A percentile compares a stretch with the other conserved stretches of the same genome.
Evolutionary conservation across 2,888 invertebrate genomes (phyloP).

Genomic region (Parapristionchus giblindavisi): DNA sequence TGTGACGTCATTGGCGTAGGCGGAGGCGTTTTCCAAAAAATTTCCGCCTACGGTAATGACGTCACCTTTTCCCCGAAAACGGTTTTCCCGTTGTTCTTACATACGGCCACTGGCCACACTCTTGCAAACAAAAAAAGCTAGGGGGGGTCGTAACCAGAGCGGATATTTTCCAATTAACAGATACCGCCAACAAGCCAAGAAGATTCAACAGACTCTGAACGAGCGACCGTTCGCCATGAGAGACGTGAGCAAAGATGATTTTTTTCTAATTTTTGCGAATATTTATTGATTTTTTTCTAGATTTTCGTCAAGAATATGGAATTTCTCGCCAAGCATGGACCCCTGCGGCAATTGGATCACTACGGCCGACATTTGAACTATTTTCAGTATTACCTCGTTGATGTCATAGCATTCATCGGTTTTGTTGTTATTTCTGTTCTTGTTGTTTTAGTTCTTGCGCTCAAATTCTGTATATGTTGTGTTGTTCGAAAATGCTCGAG

Average conservation of each 20-base stretch:
- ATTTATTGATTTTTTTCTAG: too few relatives aligned
- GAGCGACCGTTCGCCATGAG: constrained; percentile 9
- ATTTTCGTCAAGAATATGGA: constrained; percentile 24
- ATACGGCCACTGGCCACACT: too few relatives aligned
- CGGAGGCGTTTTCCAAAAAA: too few relatives aligned
- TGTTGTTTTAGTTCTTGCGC: background rate
- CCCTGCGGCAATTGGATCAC: constrained; percentile 6
- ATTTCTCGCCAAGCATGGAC: constrained; percentile 17
- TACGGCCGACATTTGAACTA: constrained; percentile 17
- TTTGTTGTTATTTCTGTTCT: background rate
- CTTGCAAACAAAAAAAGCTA: too few relatives aligned
- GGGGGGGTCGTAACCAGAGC: too few relatives aligned
- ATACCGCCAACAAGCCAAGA: background rate
- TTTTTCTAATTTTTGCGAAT: background rate
- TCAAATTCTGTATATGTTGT: background rate
- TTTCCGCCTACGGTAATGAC: too few relatives aligned
- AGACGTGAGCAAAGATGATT: background rate
- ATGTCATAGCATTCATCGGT: constrained; percentile 12
- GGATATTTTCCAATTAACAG: background rate
- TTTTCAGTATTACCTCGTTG: constrained; percentile 23
- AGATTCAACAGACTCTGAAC: background rate
- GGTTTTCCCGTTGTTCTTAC: too few relatives aligned
- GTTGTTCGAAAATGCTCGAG: too few relatives aligned
- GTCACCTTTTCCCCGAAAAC: too few relatives aligned
- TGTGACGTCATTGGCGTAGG: too few relatives aligned